Conservation (phyloP, 2,797 vertebrate genomes). For the Centroberyx gerrardi region DNA sequence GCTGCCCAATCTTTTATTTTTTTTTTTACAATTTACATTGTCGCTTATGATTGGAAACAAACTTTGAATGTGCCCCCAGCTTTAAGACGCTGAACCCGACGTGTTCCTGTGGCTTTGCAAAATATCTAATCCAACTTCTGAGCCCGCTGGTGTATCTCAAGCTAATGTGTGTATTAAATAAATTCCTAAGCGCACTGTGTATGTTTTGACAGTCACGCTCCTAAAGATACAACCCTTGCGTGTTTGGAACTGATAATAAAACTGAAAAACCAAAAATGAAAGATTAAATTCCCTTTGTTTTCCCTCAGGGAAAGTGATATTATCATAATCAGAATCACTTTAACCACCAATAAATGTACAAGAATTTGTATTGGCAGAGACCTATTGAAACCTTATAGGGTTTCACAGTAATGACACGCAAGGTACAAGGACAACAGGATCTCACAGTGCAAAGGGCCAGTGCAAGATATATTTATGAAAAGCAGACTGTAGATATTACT, state of each 20-base stretch:
- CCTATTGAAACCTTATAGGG: constrained; percentile 49
- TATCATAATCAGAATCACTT: constrained; percentile 55
- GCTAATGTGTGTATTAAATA: background rate
- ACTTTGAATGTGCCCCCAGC: too few species aligned
- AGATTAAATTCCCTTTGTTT: constrained; percentile 57
- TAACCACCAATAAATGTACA: constrained; percentile 59
- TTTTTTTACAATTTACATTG: too few species aligned
- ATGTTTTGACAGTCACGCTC: constrained; percentile 57
- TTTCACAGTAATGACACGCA: constrained; percentile 53
- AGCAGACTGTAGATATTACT: constrained; percentile 30
- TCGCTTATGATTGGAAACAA: too few species aligned
- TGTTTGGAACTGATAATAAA: constrained; percentile 49
- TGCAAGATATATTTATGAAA: constrained; percentile 33
- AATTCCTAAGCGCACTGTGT: constrained; percentile 19
- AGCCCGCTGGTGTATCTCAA: background rate
- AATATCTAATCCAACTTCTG: background rate
- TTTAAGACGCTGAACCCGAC: constrained; percentile 7
- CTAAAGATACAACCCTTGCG: constrained; percentile 39
- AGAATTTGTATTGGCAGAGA: constrained; percentile 64
- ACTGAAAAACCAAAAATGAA: constrained; percentile 51
- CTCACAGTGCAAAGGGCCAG: constrained; percentile 24
- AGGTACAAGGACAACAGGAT: constrained; percentile 51
- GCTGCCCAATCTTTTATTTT: too few species aligned
- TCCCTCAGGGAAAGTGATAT: constrained; percentile 56
- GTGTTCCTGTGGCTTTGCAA: constrained; percentile 28